Percentiles rank a stretch among this genome's conserved stretches.
phyloP scores from a whole-genome alignment of 2,797 vertebrate species.

The Lagorchestes hirsutus region DNA sequence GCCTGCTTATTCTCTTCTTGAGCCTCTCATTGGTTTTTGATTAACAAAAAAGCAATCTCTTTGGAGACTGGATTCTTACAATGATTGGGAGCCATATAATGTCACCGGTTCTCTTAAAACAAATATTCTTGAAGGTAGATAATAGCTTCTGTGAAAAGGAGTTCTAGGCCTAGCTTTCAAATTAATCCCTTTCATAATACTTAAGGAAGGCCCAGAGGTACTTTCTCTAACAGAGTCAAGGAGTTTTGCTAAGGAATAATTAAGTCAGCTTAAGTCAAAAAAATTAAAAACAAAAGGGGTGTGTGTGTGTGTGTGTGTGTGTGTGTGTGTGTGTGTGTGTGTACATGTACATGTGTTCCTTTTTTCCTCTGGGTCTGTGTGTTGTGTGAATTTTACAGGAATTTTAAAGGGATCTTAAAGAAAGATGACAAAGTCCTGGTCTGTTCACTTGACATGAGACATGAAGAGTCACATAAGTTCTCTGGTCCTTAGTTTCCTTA shows the following conservation, averaged over 20 bases:
- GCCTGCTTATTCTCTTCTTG: background rate
- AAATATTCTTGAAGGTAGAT: background rate
- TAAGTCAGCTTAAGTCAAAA: background rate
- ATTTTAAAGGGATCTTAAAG: background rate
- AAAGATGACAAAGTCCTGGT: background rate
- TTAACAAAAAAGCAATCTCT: background rate
- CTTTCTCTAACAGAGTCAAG: background rate
- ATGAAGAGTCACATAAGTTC: background rate
- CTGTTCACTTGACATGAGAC: background rate
- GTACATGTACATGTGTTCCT: background rate
- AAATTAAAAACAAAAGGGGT: background rate
- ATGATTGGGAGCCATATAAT: background rate
- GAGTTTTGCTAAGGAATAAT: background rate
- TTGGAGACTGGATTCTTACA: background rate
- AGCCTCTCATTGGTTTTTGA: background rate
- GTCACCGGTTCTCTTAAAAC: background rate
- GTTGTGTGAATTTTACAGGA: background rate
- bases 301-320: background rate
- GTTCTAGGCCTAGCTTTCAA: background rate
- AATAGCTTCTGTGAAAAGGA: background rate
- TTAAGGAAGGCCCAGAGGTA: background rate
- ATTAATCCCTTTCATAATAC: background rate
- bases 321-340: no score
- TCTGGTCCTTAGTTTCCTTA: background rate
- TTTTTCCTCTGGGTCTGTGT: background rate